Percentiles rank a stretch among this genome's conserved stretches.
These are phyloP conservation scores for Drosophila kokeensis DNA, from an alignment of 2,888 invertebrate species.

Conservation along the genomic window DNA sequence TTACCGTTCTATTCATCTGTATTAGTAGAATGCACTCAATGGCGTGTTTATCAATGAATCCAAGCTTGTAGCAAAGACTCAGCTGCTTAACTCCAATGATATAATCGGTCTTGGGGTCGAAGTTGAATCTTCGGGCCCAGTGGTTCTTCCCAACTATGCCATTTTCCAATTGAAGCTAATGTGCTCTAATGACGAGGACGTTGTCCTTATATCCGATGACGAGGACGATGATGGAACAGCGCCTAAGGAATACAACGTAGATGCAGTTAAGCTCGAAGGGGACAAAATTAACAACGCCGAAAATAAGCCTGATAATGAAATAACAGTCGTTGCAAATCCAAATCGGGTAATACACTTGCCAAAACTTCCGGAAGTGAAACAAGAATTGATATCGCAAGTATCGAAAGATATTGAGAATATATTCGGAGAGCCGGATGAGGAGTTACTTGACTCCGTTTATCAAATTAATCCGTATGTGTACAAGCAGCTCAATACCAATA, in stretches of 20 bases:
- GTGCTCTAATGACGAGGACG: not conserved
- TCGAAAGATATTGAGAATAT: conserved; percentile 73
- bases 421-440: conserved; percentile 74
- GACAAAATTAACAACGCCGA: not conserved
- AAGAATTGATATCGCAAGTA: conserved; percentile 59
- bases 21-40: conserved; percentile 73
- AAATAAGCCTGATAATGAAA: not conserved
- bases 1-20: not conserved
- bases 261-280: not conserved
- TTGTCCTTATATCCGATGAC: conserved; percentile 52
- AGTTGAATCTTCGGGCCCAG: conserved; percentile 17
- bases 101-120: conserved; percentile 74
- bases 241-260: not conserved
- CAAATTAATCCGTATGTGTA: conserved; percentile 74
- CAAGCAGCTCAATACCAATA: conserved; percentile 56
- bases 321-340: not conserved
- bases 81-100: conserved; percentile 51
- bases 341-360: conserved; percentile 63
- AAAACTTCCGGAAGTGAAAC: conserved; percentile 63
- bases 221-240: conserved; percentile 27
- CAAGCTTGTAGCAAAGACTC: conserved; percentile 16
- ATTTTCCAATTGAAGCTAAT: conserved; percentile 60
- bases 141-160: conserved; percentile 52
- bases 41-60: conserved; percentile 78
- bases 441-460: conserved; percentile 59